phyloP scores from a whole-genome alignment of 1,140 invertebrate genomes.

The Papilio helenus region DNA sequence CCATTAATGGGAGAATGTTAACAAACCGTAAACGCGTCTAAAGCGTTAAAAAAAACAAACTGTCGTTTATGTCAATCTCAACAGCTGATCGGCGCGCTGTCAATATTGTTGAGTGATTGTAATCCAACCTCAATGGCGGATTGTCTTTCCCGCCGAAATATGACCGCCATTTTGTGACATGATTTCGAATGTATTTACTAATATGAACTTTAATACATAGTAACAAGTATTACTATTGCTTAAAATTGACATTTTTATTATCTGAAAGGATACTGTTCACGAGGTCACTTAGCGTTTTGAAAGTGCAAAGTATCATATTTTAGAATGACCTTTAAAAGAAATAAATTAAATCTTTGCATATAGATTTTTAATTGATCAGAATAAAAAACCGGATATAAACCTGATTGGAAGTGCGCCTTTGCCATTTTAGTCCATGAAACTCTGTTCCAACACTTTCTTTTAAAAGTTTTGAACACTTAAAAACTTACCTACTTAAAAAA shows the following conservation, averaged over 20 bases:
- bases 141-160: slow-evolving; percentile 22
- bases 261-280: background rate
- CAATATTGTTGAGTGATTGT: slow-evolving; percentile 25
- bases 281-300: background rate
- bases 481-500: too few relatives aligned
- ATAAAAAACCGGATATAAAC: too few relatives aligned
- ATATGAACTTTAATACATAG: background rate
- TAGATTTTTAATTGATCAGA: background rate
- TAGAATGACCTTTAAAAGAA: background rate
- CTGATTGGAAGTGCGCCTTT: background rate
- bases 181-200: background rate
- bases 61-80: background rate
- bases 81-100: background rate
- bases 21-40: too few relatives aligned
- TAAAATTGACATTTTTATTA: background rate
- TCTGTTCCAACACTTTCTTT: too few relatives aligned
- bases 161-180: slow-evolving; percentile 12
- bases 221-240: background rate
- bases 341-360: background rate
- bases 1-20: too few relatives aligned
- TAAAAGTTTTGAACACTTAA: too few relatives aligned
- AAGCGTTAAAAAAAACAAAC: background rate
- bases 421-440: background rate
- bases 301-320: background rate
- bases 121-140: slow-evolving; percentile 6